Evolutionary conservation across 2,113 vertebrate genomes (phyloP).

Genomic region (Hippocampus abdominalis): DNA sequence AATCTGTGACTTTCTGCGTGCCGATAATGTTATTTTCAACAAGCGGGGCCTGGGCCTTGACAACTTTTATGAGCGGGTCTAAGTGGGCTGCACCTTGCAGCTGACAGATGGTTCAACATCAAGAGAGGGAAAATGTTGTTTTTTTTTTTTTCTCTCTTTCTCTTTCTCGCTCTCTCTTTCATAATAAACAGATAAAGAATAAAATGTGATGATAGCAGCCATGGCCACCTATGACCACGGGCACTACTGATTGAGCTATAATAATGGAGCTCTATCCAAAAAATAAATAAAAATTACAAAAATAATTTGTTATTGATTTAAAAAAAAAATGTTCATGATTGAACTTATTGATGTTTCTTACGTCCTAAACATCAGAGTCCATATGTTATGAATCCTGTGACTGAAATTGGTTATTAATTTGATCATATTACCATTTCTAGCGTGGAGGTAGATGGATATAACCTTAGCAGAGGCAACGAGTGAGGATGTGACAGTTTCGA

Average conservation of each 20-base stretch:
- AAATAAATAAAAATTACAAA: too few species aligned
- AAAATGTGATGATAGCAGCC: neutral
- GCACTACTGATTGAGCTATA: neutral
- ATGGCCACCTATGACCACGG: neutral
- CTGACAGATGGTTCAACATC: slow-evolving; percentile 2
- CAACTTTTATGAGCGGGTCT: neutral
- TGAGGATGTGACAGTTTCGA: neutral
- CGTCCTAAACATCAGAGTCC: too few species aligned
- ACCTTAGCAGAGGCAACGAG: neutral
- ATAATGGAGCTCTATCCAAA: neutral
- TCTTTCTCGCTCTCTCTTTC: too few species aligned
- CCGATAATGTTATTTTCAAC: neutral
- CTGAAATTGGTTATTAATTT: too few species aligned
- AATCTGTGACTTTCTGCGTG: neutral
- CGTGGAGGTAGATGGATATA: too few species aligned
- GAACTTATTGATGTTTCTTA: too few species aligned
- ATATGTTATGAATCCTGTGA: too few species aligned
- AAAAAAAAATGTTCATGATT: neutral
- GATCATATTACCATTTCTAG: too few species aligned
- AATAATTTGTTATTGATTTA: neutral
- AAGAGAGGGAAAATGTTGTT: neutral
- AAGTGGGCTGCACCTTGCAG: neutral
- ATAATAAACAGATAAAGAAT: neutral
- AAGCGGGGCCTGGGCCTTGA: neutral
- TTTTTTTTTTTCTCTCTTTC: neutral